Percentiles rank a stretch among this genome's conserved stretches.
Evolutionary conservation across 2,888 invertebrate species (phyloP).

Genomic region (Aquatica leii): DNA sequence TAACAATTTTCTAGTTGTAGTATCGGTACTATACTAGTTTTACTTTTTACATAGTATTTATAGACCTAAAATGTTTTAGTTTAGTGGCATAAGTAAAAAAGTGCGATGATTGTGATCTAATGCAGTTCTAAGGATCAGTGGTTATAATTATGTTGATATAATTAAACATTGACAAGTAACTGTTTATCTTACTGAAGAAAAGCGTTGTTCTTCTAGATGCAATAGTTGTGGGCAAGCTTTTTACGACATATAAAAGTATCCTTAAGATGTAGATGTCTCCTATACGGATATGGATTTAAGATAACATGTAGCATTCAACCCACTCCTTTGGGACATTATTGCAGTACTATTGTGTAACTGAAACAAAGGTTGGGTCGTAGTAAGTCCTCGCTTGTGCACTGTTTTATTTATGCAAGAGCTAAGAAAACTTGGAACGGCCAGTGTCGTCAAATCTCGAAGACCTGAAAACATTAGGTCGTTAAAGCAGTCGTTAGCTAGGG

Average conservation of each 20-base stretch:
- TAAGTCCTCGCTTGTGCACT: slow-evolving; percentile 28
- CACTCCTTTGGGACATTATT: slow-evolving; percentile 36
- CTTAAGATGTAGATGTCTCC: slow-evolving; percentile 34
- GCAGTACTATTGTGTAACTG: slow-evolving; percentile 43
- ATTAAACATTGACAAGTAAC: too few species aligned
- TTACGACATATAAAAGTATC: background rate
- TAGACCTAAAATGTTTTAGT: too few species aligned
- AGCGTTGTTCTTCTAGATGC: too few species aligned
- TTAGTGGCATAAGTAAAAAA: too few species aligned
- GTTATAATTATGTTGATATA: too few species aligned
- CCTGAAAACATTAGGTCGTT: slow-evolving; percentile 39
- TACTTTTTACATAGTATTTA: too few species aligned
- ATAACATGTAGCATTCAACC: slow-evolving; percentile 42
- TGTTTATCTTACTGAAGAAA: too few species aligned
- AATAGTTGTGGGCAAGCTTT: slow-evolving; percentile 7
- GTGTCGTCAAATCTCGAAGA: slow-evolving; percentile 42
- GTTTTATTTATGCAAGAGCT: slow-evolving; percentile 37
- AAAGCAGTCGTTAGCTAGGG: slow-evolving; percentile 42
- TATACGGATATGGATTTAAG: slow-evolving; percentile 43
- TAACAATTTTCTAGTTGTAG: too few species aligned
- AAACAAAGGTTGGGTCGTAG: slow-evolving; percentile 35
- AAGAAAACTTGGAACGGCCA: slow-evolving; percentile 30
- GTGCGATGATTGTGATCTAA: too few species aligned
- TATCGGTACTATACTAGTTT: too few species aligned
- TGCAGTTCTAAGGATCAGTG: too few species aligned